Percentiles rank a stretch among this genome's conserved stretches.
phyloP scores from a whole-genome alignment of 2,113 vertebrate species.

The Mormoops blainvillei region DNA sequence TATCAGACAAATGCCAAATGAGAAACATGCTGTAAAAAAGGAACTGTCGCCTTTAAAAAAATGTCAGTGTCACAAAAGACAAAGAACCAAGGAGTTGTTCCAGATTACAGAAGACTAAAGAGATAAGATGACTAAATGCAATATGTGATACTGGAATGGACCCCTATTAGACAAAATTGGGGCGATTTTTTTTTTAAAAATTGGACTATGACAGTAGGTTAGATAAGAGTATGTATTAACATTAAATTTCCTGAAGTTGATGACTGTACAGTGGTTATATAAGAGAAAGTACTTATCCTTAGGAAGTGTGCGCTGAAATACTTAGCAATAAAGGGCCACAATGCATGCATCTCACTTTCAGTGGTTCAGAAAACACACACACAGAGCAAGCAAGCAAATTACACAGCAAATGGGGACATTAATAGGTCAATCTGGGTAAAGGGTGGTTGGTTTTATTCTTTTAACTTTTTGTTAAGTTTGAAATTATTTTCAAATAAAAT shows the following conservation, averaged over 20 bases:
- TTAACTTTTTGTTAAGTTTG: neutral
- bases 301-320: neutral
- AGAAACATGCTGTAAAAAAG: neutral
- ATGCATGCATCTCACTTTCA: neutral
- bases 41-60: neutral
- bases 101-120: neutral
- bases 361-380: neutral
- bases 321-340: neutral
- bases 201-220: neutral
- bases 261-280: neutral
- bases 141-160: neutral
- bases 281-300: neutral
- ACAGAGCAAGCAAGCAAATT: neutral
- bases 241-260: neutral
- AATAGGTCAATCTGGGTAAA: neutral
- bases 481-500: neutral
- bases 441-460: neutral
- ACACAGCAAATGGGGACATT: neutral
- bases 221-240: neutral
- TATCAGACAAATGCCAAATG: neutral
- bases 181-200: neutral
- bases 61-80: constrained; percentile 9
- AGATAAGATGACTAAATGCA: neutral
- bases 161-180: neutral
- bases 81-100: neutral